Evolutionary conservation across 1,140 invertebrate species (phyloP).

Genomic region (Fopius arisanus): DNA sequence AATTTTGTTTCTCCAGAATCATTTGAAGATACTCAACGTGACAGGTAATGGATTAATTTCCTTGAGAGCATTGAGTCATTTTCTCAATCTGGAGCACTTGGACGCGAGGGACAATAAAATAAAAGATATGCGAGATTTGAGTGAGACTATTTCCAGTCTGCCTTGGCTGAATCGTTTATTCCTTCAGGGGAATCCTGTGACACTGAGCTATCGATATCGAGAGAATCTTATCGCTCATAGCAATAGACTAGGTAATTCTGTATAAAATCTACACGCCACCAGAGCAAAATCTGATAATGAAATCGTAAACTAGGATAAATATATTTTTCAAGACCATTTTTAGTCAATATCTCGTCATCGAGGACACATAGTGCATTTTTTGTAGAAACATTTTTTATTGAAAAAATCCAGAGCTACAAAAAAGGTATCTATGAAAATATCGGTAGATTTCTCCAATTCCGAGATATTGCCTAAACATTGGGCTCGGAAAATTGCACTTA

Average conservation of each 20-base stretch:
- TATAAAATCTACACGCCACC: no score
- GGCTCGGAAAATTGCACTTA: no score
- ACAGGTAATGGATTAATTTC: conserved; percentile 63
- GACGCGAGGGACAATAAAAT: conserved; percentile 65
- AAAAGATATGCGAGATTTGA: conserved; percentile 60
- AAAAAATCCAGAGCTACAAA: no score
- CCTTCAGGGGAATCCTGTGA: conserved; percentile 71
- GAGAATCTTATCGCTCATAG: conserved; percentile 72
- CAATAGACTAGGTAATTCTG: conserved; percentile 63
- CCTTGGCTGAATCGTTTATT: conserved; percentile 64
- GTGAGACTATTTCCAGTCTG: conserved; percentile 65
- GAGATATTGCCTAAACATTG: no score
- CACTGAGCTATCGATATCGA: conserved; percentile 68
- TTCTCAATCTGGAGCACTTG: conserved; percentile 58
- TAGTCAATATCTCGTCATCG: background rate
- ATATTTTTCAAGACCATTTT: background rate
- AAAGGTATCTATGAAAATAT: no score
- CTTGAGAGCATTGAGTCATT: conserved; percentile 55
- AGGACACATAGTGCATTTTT: no score
- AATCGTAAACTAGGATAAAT: no score
- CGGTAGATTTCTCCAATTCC: no score
- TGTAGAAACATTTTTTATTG: no score
- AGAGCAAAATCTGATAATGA: no score
- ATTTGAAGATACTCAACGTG: conserved; percentile 64
- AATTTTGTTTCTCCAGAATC: conserved; percentile 49